Conservation (phyloP, 2,113 vertebrate genomes). For the Vulpes vulpes region DNA sequence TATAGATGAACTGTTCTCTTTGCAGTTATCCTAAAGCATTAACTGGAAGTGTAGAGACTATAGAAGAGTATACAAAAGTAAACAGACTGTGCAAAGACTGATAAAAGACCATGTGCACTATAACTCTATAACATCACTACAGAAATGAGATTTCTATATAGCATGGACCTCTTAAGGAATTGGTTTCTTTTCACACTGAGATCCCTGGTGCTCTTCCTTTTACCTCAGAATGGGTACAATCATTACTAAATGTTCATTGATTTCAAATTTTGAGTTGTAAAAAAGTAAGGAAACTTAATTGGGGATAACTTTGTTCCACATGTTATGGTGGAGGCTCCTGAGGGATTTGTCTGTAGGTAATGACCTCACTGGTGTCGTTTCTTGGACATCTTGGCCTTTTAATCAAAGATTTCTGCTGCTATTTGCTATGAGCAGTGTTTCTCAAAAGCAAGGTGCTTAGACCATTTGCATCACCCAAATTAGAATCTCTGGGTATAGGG, state of each 20-base stretch:
- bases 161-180: background rate
- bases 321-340: background rate
- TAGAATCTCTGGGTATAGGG: background rate
- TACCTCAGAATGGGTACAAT: constrained; percentile 72
- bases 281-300: constrained; percentile 25
- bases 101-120: background rate
- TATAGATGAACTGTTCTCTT: constrained; percentile 17
- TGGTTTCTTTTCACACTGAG: constrained; percentile 43
- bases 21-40: background rate
- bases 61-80: background rate
- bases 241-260: constrained; percentile 57
- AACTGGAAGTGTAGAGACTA: background rate
- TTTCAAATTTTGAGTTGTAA: constrained; percentile 49
- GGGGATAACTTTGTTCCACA: constrained; percentile 10
- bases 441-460: constrained; percentile 56
- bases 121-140: background rate
- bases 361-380: constrained; percentile 6
- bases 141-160: constrained; percentile 16
- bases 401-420: constrained; percentile 59
- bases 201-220: constrained; percentile 77
- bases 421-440: constrained; percentile 49
- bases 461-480: constrained; percentile 8
- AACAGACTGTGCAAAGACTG: background rate
- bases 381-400: background rate
- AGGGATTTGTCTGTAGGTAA: background rate